Evolutionary conservation across 1,140 invertebrate species (phyloP).

Genomic region (Coboldia fuscipes): DNA sequence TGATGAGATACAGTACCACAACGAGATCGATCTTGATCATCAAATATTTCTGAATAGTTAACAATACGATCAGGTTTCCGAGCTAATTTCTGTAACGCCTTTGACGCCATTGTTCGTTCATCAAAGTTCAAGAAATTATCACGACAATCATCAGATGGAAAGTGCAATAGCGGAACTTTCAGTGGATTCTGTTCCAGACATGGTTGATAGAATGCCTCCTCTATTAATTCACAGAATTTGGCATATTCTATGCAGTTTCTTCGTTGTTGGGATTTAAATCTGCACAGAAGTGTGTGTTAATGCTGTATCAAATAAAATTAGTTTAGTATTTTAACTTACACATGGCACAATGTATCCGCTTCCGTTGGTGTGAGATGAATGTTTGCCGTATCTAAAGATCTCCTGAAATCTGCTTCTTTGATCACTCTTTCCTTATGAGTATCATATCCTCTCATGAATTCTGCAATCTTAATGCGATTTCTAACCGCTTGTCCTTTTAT

Average conservation of each 20-base stretch:
- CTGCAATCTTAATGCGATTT: conserved; percentile 33
- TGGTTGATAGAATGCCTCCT: conserved; percentile 36
- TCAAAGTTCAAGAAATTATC: conserved; percentile 46
- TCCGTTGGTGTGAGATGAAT: conserved; percentile 27
- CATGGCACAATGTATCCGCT: conserved; percentile 9
- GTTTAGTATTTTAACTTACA: conserved; percentile 8
- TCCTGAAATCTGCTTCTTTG: conserved; percentile 34
- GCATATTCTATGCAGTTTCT: conserved; percentile 34
- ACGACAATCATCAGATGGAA: conserved; percentile 31
- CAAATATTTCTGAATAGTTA: conserved; percentile 21
- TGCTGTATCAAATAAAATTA: too few relatives aligned
- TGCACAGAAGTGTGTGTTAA: conserved; percentile 11
- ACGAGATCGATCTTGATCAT: conserved; percentile 39
- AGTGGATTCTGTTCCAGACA: conserved; percentile 38
- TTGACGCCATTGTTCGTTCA: conserved; percentile 30
- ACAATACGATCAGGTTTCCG: conserved; percentile 35
- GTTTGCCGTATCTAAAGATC: conserved; percentile 32
- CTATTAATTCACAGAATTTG: conserved; percentile 34
- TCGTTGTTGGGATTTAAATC: conserved; percentile 31
- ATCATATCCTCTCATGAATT: conserved; percentile 40
- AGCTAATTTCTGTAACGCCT: conserved; percentile 36
- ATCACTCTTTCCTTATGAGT: conserved; percentile 31
- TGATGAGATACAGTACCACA: conserved; percentile 35
- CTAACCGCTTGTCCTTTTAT: conserved; percentile 43
- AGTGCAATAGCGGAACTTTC: conserved; percentile 34